Conservation (phyloP, 53 echinoderm and acorn worm species). For the Glandiceps talaboti region DNA sequence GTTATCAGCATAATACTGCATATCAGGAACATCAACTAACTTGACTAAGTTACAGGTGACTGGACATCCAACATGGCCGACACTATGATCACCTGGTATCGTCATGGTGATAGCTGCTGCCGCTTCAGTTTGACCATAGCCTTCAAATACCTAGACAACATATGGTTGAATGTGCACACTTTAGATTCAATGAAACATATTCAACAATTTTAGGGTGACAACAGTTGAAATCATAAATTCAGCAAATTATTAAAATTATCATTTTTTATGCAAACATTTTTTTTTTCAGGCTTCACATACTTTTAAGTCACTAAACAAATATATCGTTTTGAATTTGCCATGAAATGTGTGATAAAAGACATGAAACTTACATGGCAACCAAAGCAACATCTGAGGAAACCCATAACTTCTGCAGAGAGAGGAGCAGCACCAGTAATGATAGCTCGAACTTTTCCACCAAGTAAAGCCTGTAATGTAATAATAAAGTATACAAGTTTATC, state of each 20-base stretch:
- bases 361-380: constrained; percentile 78
- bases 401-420: constrained; percentile 63
- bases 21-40: constrained; percentile 89
- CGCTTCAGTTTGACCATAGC: constrained; percentile 92
- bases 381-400: constrained; percentile 71
- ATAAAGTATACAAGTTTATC: constrained; percentile 5
- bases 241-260: too few relatives aligned
- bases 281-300: too few relatives aligned
- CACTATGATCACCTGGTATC: constrained; percentile 47
- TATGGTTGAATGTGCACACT: too few relatives aligned
- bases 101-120: constrained; percentile 59
- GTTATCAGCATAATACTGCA: constrained; percentile 84
- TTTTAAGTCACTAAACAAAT: too few relatives aligned
- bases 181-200: too few relatives aligned
- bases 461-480: constrained; percentile 35
- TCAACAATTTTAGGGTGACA: too few relatives aligned
- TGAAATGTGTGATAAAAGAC: too few relatives aligned
- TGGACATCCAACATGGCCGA: constrained; percentile 87
- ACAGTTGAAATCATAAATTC: too few relatives aligned
- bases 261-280: too few relatives aligned
- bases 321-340: too few relatives aligned
- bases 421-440: constrained; percentile 90
- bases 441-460: constrained; percentile 59
- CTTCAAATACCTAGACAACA: constrained; percentile 69
- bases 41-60: constrained; percentile 77